Evolutionary conservation across 2,888 invertebrate species (phyloP).

Genomic region (Margaritifera margaritifera): DNA sequence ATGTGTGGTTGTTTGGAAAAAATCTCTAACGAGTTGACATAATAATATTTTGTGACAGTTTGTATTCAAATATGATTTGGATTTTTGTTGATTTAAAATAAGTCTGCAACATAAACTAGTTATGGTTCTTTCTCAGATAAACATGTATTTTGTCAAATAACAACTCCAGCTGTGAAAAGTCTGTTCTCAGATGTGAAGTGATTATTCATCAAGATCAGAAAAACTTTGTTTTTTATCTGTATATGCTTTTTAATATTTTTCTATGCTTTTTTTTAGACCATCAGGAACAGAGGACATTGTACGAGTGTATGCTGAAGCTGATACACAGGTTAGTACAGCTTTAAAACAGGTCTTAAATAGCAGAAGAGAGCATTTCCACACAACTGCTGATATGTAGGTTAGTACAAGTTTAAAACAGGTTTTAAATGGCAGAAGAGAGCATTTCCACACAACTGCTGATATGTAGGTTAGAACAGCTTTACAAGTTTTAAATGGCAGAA

Average conservation of each 20-base stretch:
- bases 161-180: background rate
- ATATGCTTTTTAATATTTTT: background rate
- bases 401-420: slow-evolving; percentile 1
- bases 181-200: background rate
- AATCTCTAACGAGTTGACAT: too few species aligned
- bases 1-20: too few species aligned
- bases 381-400: slow-evolving; percentile 79
- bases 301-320: slow-evolving; percentile 95
- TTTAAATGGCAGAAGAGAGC: slow-evolving; percentile 3
- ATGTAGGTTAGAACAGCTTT: slow-evolving; percentile 72
- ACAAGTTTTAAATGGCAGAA: background rate
- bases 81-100: too few species aligned
- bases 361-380: background rate
- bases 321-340: slow-evolving; percentile 74
- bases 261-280: slow-evolving; percentile 77
- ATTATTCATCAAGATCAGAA: too few species aligned
- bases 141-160: too few species aligned
- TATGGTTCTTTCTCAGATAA: too few species aligned
- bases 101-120: too few species aligned
- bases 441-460: slow-evolving; percentile 74
- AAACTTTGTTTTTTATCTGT: background rate
- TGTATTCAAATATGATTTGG: too few species aligned
- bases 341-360: slow-evolving; percentile 76
- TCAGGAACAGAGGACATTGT: slow-evolving; percentile 99
- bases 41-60: too few species aligned